These are phyloP conservation scores for Scalopus aquaticus DNA, from an alignment of 2,113 vertebrate species.

Conservation along the genomic window DNA sequence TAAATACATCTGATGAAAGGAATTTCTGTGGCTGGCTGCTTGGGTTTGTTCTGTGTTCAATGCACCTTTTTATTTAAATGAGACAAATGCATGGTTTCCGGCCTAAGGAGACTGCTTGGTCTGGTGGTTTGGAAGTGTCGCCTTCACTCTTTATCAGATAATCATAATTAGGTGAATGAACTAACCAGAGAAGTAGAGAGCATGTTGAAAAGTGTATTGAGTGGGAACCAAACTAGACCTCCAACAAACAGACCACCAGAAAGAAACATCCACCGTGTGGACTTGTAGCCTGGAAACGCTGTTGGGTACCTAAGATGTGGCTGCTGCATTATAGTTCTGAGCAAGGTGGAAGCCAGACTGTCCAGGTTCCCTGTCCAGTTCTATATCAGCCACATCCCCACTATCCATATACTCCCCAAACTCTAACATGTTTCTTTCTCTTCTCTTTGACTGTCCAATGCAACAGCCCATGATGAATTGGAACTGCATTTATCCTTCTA, in stretches of 20 bases:
- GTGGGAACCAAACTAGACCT: slow-evolving; percentile 60
- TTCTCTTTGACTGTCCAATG: neutral
- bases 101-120: slow-evolving; percentile 61
- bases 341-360: neutral
- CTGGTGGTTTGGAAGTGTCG: slow-evolving; percentile 66
- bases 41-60: slow-evolving; percentile 57
- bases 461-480: neutral
- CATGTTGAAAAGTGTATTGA: slow-evolving; percentile 28
- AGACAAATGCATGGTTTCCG: slow-evolving; percentile 60
- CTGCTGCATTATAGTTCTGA: neutral
- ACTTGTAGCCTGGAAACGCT: neutral
- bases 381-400: neutral
- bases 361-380: neutral
- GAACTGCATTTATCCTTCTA: neutral
- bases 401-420: neutral
- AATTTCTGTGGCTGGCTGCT: slow-evolving; percentile 64
- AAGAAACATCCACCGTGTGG: neutral
- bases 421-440: neutral
- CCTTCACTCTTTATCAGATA: slow-evolving; percentile 68
- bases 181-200: slow-evolving; percentile 13
- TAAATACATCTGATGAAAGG: slow-evolving; percentile 55
- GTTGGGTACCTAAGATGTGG: neutral
- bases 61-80: slow-evolving; percentile 68
- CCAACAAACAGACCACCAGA: slow-evolving; percentile 71
- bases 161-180: slow-evolving; percentile 71